Evolutionary conservation across 2,888 invertebrate species (phyloP), one percentile per base, ranked within the genome.

Genomic region (Geophilus truncorum): DNA sequence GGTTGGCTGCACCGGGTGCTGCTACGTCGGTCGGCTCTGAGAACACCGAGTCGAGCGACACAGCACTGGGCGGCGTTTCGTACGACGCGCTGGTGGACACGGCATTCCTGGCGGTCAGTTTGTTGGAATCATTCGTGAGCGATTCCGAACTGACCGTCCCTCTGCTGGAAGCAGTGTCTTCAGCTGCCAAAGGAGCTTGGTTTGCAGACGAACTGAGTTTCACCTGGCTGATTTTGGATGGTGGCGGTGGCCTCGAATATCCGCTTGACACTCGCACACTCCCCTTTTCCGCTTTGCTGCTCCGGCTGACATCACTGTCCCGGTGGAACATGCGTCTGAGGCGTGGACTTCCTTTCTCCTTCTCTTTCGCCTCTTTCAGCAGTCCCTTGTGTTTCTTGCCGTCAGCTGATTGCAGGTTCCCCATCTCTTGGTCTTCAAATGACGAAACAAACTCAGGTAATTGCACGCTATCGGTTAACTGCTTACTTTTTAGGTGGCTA

Each of bases 41-140:
- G 88, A 93, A 93, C 87, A 92, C 91, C 85, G 93, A 93, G 85
- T 91, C 91, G 82, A 90, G 90, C 87, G 92, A 92, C 83, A 92
- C 91, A 83, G 88, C 89, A 85, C 89, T 90, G 84, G 89, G 90
- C 83, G 86, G 87, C 79, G 85, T 86, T 78, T 80, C 80, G 70
- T 80, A 80, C 1, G 80, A 80, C 3, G 70, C 80, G 23, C 80
- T 80, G 21, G 80, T 70, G 9, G 62, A 62, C 70, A 25, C 80
- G 80, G 80, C 80, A 70, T 80, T 80, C 0, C 7, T n/a, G 15
- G 21, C 21, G 15, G 18, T 80, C 7, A 18, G 70, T n/a, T 15
- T 62, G 70, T 21, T 70, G 18, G 70, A 80, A n/a, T 34, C 36
- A 21, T 70, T 80, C 18, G 80, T 34, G 1, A 80, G 5, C 10